These are phyloP conservation scores for Lophius americanus DNA, from an alignment of 2,797 vertebrate genomes.

Conservation along the genomic window DNA sequence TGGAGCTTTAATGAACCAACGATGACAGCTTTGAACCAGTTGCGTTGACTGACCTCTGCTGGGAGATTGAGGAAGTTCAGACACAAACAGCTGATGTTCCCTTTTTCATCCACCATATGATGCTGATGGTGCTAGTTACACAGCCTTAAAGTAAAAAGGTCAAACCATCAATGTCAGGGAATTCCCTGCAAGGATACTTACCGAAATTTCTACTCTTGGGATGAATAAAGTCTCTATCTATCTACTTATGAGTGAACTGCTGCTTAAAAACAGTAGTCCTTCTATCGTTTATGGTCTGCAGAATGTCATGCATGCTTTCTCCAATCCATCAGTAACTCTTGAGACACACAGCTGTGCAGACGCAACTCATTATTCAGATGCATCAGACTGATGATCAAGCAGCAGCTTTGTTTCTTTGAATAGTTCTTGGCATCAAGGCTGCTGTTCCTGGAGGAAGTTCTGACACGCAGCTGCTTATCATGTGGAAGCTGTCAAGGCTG, in stretches of 20 bases:
- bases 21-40: slow-evolving; percentile 7
- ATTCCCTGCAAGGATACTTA: slow-evolving; percentile 2
- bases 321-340: background rate
- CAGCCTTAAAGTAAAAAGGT: slow-evolving; percentile 12
- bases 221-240: background rate
- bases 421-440: background rate
- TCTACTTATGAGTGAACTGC: too few relatives aligned
- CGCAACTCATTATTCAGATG: background rate
- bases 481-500: background rate
- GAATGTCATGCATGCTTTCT: slow-evolving; percentile 15
- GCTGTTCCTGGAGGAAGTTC: background rate
- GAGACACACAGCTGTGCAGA: background rate
- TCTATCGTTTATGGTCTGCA: background rate
- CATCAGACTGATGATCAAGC: background rate
- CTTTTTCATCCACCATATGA: background rate
- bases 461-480: background rate
- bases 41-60: background rate
- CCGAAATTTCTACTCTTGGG: too few relatives aligned
- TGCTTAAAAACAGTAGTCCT: too few relatives aligned
- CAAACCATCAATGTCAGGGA: background rate
- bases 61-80: slow-evolving; percentile 6
- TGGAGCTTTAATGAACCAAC: background rate
- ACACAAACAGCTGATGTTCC: background rate
- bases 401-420: background rate
- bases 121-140: background rate